Conservation (phyloP, 37 sponge, comb jelly and placozoan species). For the Ephydatia muelleri region DNA sequence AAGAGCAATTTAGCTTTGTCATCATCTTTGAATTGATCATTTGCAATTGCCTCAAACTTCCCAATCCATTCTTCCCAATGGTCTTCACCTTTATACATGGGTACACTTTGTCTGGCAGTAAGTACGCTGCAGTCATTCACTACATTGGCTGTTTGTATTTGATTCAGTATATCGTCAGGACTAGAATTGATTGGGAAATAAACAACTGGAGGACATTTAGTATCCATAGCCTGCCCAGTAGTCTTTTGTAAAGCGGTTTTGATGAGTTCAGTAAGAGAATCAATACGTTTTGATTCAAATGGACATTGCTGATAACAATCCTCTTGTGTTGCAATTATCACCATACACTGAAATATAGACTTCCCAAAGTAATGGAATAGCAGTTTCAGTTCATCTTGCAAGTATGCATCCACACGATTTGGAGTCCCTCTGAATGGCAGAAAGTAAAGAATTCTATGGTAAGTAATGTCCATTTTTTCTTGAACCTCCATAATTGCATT, state of each 20-base stretch:
- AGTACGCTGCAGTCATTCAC: neutral
- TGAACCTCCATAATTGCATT: neutral
- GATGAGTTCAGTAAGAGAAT: no score
- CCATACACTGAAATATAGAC: neutral
- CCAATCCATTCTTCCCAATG: neutral
- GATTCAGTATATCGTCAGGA: neutral
- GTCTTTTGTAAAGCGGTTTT: no score
- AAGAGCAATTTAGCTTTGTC: neutral
- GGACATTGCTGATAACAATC: neutral
- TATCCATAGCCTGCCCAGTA: neutral
- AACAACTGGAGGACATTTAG: neutral
- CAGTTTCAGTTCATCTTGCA: neutral
- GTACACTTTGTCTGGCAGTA: neutral
- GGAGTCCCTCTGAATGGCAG: neutral
- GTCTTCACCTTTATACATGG: neutral
- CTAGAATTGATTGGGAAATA: neutral
- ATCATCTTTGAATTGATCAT: neutral
- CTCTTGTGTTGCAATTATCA: neutral
- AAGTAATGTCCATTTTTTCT: neutral
- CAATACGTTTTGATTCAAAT: neutral
- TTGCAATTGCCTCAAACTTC: neutral
- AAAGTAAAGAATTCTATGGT: neutral
- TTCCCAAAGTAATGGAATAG: neutral
- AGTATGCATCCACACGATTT: neutral
- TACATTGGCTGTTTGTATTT: neutral